Percentiles rank a stretch among this genome's conserved stretches.
phyloP scores from a whole-genome alignment of 2,113 vertebrate genomes.

The Seriola rivoliana region DNA sequence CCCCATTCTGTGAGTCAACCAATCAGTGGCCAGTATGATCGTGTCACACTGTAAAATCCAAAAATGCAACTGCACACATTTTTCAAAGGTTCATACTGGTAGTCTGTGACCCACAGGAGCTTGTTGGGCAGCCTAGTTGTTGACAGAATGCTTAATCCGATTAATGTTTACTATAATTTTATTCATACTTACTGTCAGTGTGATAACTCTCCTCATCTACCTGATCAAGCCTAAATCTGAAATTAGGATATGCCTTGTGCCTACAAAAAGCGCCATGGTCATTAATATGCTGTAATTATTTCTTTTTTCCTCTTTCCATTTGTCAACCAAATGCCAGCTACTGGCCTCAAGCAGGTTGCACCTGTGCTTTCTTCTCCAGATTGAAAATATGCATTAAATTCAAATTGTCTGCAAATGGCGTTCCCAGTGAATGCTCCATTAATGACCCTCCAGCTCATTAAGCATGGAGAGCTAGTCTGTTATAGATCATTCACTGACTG shows the following conservation, averaged over 20 bases:
- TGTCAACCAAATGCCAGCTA: slow-evolving; percentile 27
- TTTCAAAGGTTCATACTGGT: background rate
- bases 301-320: slow-evolving; percentile 37
- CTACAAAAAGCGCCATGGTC: slow-evolving; percentile 15
- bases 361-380: slow-evolving; percentile 37
- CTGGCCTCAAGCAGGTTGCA: slow-evolving; percentile 35
- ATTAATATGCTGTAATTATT: slow-evolving; percentile 33
- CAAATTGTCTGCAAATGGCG: slow-evolving; percentile 56
- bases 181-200: background rate
- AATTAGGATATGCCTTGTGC: slow-evolving; percentile 22
- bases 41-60: background rate
- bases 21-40: background rate
- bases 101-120: background rate
- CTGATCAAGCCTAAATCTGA: slow-evolving; percentile 4
- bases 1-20: slow-evolving; percentile 93
- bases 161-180: background rate
- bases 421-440: slow-evolving; percentile 57
- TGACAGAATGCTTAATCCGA: background rate
- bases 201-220: background rate
- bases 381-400: slow-evolving; percentile 66
- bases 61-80: background rate
- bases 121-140: background rate
- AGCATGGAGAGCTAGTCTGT: slow-evolving; percentile 43
- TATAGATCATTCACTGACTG: slow-evolving; percentile 66
- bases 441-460: slow-evolving; percentile 67